Evolutionary conservation across 2,888 invertebrate genomes (phyloP).

Genomic region (Drosophila ezoana): DNA sequence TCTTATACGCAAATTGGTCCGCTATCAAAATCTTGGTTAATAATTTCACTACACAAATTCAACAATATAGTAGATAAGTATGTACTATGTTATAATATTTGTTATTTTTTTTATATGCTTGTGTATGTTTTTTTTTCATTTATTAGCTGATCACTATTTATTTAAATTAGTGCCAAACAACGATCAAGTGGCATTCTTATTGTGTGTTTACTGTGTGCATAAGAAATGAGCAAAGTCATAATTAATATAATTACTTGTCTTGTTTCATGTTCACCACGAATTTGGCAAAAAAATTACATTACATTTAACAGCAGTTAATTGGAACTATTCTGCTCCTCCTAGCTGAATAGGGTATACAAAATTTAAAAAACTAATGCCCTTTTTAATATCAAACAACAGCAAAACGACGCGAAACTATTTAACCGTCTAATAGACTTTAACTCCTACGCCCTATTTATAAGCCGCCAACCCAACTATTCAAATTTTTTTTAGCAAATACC

Average conservation of each 20-base stretch:
- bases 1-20: slow-evolving; percentile 85
- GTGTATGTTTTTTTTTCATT: slow-evolving; percentile 18
- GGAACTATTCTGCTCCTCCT: slow-evolving; percentile 13
- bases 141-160: slow-evolving; percentile 21
- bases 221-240: slow-evolving; percentile 76
- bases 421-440: slow-evolving; percentile 48
- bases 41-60: slow-evolving; percentile 77
- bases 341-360: slow-evolving; percentile 31
- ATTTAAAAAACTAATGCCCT: slow-evolving; percentile 58
- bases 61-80: slow-evolving; percentile 67
- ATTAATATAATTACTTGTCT: slow-evolving; percentile 70
- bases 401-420: slow-evolving; percentile 59
- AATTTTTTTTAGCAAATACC: slow-evolving; percentile 61
- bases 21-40: slow-evolving; percentile 82
- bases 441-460: slow-evolving; percentile 42
- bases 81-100: slow-evolving; percentile 59
- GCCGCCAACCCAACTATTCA: slow-evolving; percentile 60
- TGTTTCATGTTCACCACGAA: slow-evolving; percentile 28
- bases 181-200: slow-evolving; percentile 25
- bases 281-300: slow-evolving; percentile 29
- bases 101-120: slow-evolving; percentile 21
- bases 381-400: slow-evolving; percentile 72
- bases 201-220: slow-evolving; percentile 35
- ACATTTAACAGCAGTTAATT: slow-evolving; percentile 40
- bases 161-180: slow-evolving; percentile 32